phyloP scores from a whole-genome alignment of 1,140 invertebrate genomes.

The Drosophila sproati region DNA sequence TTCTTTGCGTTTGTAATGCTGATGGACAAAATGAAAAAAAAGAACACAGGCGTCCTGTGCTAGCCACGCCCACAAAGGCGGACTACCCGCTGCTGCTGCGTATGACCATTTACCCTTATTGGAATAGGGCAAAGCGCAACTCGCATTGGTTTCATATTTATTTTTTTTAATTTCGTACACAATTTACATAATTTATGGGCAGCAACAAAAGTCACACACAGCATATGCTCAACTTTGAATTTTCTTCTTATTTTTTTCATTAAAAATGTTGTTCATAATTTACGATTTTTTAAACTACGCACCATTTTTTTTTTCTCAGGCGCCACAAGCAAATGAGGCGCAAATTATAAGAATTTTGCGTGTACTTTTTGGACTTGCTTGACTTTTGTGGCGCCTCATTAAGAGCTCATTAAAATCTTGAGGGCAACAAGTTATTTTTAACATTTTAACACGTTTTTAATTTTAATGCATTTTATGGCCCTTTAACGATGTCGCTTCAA shows the following conservation, averaged over 20 bases:
- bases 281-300: constrained; percentile 66
- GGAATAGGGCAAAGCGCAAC: constrained; percentile 53
- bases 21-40: constrained; percentile 19
- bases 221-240: constrained; percentile 59
- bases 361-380: constrained; percentile 15
- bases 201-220: constrained; percentile 76
- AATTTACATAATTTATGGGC: constrained; percentile 81
- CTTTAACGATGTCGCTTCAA: constrained; percentile 52
- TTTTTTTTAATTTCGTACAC: constrained; percentile 66
- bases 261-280: constrained; percentile 75
- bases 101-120: constrained; percentile 77
- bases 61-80: constrained; percentile 53
- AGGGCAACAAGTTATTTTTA: constrained; percentile 58
- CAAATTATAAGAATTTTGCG: constrained; percentile 51
- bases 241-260: constrained; percentile 52
- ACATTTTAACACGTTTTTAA: constrained; percentile 84
- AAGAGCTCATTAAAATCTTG: constrained; percentile 71
- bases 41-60: constrained; percentile 29
- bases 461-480: constrained; percentile 82
- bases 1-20: constrained; percentile 67
- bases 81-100: constrained; percentile 37
- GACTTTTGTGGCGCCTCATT: constrained; percentile 60
- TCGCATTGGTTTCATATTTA: constrained; percentile 35
- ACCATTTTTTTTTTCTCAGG: neutral
- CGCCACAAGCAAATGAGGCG: constrained; percentile 56